phyloP scores from a whole-genome alignment of 2,888 invertebrate species.

The Gasteruption jaculator region DNA sequence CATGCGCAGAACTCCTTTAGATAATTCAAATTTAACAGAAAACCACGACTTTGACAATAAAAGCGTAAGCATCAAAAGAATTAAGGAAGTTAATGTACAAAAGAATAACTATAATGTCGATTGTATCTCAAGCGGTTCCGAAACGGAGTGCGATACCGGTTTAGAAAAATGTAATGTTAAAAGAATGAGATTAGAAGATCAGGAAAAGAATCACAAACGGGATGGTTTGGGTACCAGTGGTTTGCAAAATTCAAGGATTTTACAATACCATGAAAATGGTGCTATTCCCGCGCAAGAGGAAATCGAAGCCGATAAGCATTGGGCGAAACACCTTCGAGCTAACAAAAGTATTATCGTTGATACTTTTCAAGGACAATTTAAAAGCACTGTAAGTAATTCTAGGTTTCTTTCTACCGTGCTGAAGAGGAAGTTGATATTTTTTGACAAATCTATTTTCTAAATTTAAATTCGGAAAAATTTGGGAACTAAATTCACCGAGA shows the following conservation, averaged over 20 bases:
- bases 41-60: conserved; percentile 53
- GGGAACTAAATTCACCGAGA: too few relatives aligned
- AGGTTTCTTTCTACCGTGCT: too few relatives aligned
- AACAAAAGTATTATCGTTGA: conserved; percentile 60
- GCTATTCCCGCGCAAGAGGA: conserved; percentile 43
- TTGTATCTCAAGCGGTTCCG: conserved; percentile 39
- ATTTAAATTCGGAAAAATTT: neutral
- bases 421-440: too few relatives aligned
- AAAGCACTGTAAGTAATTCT: conserved; percentile 61
- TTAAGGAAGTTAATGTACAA: conserved; percentile 54
- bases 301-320: conserved; percentile 55
- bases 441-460: neutral
- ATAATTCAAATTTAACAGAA: conserved; percentile 50
- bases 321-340: conserved; percentile 56
- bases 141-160: conserved; percentile 42
- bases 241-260: conserved; percentile 31
- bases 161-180: conserved; percentile 49
- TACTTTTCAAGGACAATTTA: conserved; percentile 64
- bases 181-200: conserved; percentile 47
- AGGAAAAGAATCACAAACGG: conserved; percentile 46
- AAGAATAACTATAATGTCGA: conserved; percentile 38
- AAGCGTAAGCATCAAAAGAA: conserved; percentile 46
- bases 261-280: conserved; percentile 38
- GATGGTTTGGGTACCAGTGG: conserved; percentile 33
- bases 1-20: conserved; percentile 47